Percentiles rank a stretch among this genome's conserved stretches.
Evolutionary conservation across 2,888 invertebrate genomes (phyloP).

Genomic region (Lithophane ornitopus): DNA sequence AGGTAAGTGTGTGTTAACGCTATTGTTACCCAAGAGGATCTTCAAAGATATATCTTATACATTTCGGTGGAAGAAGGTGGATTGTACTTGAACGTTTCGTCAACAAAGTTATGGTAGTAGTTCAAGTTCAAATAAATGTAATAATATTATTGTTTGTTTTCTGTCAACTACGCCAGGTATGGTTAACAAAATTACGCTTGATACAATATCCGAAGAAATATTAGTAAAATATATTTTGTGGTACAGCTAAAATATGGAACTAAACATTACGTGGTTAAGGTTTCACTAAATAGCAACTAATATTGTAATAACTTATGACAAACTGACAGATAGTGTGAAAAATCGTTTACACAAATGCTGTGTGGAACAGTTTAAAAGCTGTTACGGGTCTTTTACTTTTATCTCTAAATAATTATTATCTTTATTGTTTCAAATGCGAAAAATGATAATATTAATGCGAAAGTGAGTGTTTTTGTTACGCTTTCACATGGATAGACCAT

Average conservation of each 20-base stretch:
- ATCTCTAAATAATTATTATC: too few relatives aligned
- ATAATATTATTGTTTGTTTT: not conserved
- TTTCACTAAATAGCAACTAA: not conserved
- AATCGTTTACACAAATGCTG: not conserved
- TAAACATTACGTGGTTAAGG: too few relatives aligned
- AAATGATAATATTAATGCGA: too few relatives aligned
- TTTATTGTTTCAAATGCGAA: too few relatives aligned
- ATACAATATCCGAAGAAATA: not conserved
- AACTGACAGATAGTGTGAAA: not conserved
- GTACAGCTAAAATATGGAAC: too few relatives aligned
- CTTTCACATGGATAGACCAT: too few relatives aligned
- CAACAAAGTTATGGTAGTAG: not conserved
- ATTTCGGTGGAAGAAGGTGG: constrained; percentile 20
- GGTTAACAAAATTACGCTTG: not conserved
- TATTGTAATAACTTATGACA: not conserved
- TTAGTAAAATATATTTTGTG: too few relatives aligned
- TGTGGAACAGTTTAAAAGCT: not conserved
- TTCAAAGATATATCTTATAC: constrained; percentile 6
- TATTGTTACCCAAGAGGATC: constrained; percentile 37
- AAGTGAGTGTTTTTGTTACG: too few relatives aligned
- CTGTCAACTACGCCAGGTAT: not conserved
- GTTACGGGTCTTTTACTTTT: too few relatives aligned
- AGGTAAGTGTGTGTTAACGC: constrained; percentile 44
- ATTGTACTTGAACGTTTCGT: constrained; percentile 16
- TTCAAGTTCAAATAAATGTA: constrained; percentile 8